Conservation (phyloP, 2,888 invertebrate genomes). For the Caenorhabditis sulstoni region DNA sequence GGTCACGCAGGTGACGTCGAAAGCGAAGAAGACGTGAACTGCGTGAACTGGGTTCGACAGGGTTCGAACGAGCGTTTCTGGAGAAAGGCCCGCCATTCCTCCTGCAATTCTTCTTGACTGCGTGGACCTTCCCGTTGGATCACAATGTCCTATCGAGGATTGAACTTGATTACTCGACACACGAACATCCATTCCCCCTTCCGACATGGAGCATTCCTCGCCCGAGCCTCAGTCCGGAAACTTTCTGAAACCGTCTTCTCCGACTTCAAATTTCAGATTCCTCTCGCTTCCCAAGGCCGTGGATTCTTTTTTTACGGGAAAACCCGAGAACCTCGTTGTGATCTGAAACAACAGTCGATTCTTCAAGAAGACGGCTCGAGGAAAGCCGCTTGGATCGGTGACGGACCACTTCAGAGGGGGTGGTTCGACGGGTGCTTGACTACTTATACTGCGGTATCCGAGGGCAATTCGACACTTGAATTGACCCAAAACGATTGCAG, state of each 20-base stretch:
- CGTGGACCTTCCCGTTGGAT: background rate
- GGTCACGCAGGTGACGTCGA: too few relatives aligned
- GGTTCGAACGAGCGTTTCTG: too few relatives aligned
- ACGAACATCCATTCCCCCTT: slow-evolving; percentile 31
- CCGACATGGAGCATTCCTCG: slow-evolving; percentile 21
- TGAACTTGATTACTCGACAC: slow-evolving; percentile 48
- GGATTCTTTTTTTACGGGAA: slow-evolving; percentile 40
- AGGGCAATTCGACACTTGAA: background rate
- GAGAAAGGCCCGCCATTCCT: too few relatives aligned
- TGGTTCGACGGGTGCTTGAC: slow-evolving; percentile 34
- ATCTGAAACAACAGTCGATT: slow-evolving; percentile 40
- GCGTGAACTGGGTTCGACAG: too few relatives aligned
- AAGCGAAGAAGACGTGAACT: too few relatives aligned
- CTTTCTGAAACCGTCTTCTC: background rate
- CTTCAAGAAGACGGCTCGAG: slow-evolving; percentile 42
- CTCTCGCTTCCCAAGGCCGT: slow-evolving; percentile 16
- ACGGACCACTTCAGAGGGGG: slow-evolving; percentile 18
- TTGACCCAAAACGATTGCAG: background rate
- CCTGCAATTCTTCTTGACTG: too few relatives aligned
- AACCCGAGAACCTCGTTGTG: slow-evolving; percentile 22
- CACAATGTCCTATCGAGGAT: slow-evolving; percentile 43
- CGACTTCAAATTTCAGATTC: slow-evolving; percentile 15
- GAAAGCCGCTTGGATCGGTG: slow-evolving; percentile 37
- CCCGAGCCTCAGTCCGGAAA: slow-evolving; percentile 19
- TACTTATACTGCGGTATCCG: slow-evolving; percentile 21